Percentiles rank a stretch among this genome's conserved stretches.
Conservation (phyloP, 2,113 vertebrate genomes). For the Ranitomeya variabilis region DNA sequence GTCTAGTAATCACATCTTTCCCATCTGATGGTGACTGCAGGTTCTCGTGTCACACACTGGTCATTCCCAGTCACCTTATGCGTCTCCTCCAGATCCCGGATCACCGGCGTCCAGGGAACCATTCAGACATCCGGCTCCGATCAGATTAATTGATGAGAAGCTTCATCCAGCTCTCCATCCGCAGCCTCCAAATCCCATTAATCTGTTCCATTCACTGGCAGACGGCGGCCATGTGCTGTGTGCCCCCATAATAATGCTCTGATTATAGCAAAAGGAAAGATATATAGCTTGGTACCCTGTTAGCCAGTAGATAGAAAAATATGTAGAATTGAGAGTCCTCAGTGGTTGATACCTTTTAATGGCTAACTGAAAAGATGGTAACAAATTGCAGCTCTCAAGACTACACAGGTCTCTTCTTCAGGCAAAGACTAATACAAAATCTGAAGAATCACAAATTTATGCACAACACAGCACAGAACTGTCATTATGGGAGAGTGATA, state of each 20-base stretch:
- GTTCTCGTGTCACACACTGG: neutral
- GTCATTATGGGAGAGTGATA: no score
- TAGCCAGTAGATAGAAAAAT: no score
- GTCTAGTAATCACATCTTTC: neutral
- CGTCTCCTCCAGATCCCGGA: neutral
- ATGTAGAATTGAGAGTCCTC: no score
- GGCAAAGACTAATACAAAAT: no score
- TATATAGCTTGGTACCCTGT: no score
- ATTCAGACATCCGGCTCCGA: neutral
- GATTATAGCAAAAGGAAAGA: no score
- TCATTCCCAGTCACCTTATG: neutral
- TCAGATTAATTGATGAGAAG: neutral
- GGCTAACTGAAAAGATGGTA: no score
- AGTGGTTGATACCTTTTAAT: no score
- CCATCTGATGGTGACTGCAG: neutral
- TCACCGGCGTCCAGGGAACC: neutral
- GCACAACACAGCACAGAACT: no score
- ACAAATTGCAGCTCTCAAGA: no score
- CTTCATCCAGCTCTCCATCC: neutral
- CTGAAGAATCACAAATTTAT: no score
- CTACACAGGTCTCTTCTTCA: no score
- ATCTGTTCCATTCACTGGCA: neutral
- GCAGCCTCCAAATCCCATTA: conserved; percentile 13
- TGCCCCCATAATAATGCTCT: neutral
- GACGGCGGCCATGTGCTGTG: neutral